phyloP scores from a whole-genome alignment of 2,888 invertebrate genomes.

The Auanema sp. region DNA sequence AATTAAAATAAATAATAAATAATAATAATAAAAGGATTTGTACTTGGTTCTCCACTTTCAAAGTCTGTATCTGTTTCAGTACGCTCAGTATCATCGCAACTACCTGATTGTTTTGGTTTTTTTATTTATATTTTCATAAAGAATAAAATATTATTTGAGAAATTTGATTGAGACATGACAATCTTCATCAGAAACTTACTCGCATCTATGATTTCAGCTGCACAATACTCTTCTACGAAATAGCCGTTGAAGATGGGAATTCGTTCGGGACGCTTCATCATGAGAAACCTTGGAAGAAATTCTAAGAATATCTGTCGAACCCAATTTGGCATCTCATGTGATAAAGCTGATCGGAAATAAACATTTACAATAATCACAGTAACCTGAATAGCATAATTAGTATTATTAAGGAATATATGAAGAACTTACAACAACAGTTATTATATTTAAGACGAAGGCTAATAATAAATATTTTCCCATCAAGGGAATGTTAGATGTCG shows the following conservation, averaged over 20 bases:
- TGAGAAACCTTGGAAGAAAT: constrained; percentile 74
- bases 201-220: constrained; percentile 59
- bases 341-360: constrained; percentile 95
- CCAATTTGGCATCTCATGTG: constrained; percentile 97
- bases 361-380: constrained; percentile 74
- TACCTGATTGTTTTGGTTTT: no score
- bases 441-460: constrained; percentile 97
- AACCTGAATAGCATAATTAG: constrained; percentile 20
- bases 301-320: constrained; percentile 87
- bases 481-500: constrained; percentile 92
- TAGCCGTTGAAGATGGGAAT: constrained; percentile 58
- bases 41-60: no score
- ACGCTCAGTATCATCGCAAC: no score
- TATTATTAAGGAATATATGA: background rate
- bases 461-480: constrained; percentile 98
- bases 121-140: no score
- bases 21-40: no score
- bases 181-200: constrained; percentile 29
- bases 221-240: constrained; percentile 61
- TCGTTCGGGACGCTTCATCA: constrained; percentile 83
- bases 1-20: no score
- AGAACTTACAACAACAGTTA: constrained; percentile 86
- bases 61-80: no score
- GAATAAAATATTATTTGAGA: no score
- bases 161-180: no score